These are phyloP conservation scores for Lacerta viridis DNA, from an alignment of 2,797 vertebrate species.

Conservation along the genomic window DNA sequence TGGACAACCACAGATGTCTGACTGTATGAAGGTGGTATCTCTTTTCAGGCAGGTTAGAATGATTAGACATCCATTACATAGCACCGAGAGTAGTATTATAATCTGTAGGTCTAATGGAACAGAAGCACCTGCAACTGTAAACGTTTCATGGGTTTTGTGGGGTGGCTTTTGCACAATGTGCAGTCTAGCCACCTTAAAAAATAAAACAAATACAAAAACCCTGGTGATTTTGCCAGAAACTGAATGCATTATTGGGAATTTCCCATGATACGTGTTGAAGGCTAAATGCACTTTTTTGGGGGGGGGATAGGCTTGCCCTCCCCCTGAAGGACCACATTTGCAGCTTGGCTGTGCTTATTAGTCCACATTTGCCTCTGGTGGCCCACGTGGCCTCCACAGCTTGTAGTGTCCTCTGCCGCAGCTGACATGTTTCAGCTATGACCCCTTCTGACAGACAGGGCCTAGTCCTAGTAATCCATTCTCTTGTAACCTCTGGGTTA, in stretches of 20 bases:
- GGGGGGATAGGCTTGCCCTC: neutral
- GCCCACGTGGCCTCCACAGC: neutral
- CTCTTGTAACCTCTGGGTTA: neutral
- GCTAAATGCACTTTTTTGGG: neutral
- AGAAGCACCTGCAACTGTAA: slow-evolving; percentile 84
- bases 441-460: neutral
- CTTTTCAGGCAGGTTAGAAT: slow-evolving; percentile 82
- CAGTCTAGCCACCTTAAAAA: neutral
- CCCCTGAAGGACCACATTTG: neutral
- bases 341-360: neutral
- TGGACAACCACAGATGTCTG: slow-evolving; percentile 76
- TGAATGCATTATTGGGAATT: neutral
- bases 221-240: neutral
- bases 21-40: slow-evolving; percentile 75
- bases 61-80: slow-evolving; percentile 72
- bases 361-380: neutral
- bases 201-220: neutral
- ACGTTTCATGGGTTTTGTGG: slow-evolving; percentile 77
- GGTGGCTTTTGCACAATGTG: slow-evolving; percentile 19
- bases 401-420: neutral
- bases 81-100: slow-evolving; percentile 61
- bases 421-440: neutral
- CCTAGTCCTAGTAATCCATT: neutral
- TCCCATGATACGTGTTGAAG: neutral
- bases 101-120: slow-evolving; percentile 77